Evolutionary conservation across 2,797 vertebrate species (phyloP), one percentile per base, ranked within the genome.

Genomic region (Manis crassicaudata): DNA sequence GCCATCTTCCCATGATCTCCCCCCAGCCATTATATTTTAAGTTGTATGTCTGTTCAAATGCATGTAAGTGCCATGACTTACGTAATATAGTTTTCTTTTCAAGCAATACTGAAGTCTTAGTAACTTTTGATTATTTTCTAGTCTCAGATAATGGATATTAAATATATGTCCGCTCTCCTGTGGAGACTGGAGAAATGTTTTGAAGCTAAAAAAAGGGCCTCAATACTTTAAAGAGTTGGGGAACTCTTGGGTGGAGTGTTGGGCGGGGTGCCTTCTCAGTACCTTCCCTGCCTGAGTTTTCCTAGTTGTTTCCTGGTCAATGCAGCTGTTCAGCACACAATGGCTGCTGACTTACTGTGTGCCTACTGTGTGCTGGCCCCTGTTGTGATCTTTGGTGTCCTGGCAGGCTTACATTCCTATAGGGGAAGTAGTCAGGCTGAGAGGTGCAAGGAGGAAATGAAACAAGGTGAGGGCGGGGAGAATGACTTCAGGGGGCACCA

Each of bases 1-100:
- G 35, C 35, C 35, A 35, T 35, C 35, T 35, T 35, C 35, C 35
- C 35, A 3, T 35, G 35, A 35, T 35, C 35, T 35, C 18, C 32
- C 54, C 50, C 29, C 17, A n/a, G 11, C 56, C 52, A 77, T n/a
- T 40, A 4, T 82, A 5, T 80, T 93, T 82, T 72, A 77, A 58
- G 54, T 93, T 70, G 5, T 62, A 10, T 85, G 73, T 67, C n/a
- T 77, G 35, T 79, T 94, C 50, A 82, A 65, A 77, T 50, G 32
- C 11, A 37, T 43, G 9, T 46, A 23, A 35, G 12, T 63, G 27
- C 87, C 35, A 13, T 82, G 29, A 35, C 35, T 77, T 89, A 67
- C 17, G 79, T 86, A 93, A 29, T 73, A 40, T 21, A 52, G 54
- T 46, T 82, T 88, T 63, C 56, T 76, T 86, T 72, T 67, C 54